Evolutionary conservation across 2,888 invertebrate genomes (phyloP).

Genomic region (Meiosimyza decipiens): DNA sequence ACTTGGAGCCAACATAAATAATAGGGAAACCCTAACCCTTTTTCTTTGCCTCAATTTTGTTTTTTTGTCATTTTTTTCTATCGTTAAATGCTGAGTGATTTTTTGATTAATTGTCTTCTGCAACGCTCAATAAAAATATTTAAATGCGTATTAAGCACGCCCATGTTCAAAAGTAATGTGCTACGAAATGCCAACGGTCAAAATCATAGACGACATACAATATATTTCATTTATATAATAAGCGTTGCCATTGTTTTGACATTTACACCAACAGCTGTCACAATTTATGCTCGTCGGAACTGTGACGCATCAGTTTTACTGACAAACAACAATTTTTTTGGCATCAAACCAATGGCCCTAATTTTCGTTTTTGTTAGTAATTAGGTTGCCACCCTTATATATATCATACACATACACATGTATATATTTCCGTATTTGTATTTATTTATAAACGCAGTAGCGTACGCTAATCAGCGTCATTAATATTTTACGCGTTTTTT

Average conservation of each 20-base stretch:
- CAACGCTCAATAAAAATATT: not conserved
- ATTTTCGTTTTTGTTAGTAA: not conserved
- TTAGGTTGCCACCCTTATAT: not conserved
- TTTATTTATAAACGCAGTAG: not conserved
- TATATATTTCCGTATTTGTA: not conserved
- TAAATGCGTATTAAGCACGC: not conserved
- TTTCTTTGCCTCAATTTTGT: slow-evolving; percentile 4
- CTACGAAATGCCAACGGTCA: slow-evolving; percentile 3
- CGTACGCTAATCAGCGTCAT: slow-evolving; percentile 5
- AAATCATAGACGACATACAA: not conserved
- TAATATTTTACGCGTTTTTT: slow-evolving; percentile 25
- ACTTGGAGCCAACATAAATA: not conserved
- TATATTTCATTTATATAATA: not conserved
- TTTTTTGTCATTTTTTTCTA: slow-evolving; percentile 4
- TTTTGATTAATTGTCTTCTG: slow-evolving; percentile 39
- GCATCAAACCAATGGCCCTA: too few relatives aligned
- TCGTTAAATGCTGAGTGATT: slow-evolving; percentile 41
- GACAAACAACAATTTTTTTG: too few relatives aligned
- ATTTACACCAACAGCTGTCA: slow-evolving; percentile 34
- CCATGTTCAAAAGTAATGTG: not conserved
- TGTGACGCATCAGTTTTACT: not conserved
- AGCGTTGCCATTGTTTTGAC: slow-evolving; percentile 33
- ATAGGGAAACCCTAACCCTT: not conserved
- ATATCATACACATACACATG: not conserved
- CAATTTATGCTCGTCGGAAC: not conserved